Percentiles rank a stretch among this genome's conserved stretches.
phyloP scores from a whole-genome alignment of 1,140 invertebrate genomes.

The Gerris buenoi region DNA sequence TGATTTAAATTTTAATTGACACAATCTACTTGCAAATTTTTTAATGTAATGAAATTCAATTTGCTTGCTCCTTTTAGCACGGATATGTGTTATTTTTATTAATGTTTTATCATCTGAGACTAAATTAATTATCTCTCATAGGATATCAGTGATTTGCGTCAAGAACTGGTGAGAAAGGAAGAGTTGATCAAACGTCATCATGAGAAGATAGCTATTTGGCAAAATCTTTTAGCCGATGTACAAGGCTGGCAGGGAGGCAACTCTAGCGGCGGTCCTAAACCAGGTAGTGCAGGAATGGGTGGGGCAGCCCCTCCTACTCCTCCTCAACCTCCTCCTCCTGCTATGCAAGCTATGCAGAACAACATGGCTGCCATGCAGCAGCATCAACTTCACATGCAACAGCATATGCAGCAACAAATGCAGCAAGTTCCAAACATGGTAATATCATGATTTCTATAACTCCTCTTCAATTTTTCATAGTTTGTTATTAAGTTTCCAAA shows the following conservation, averaged over 20 bases:
- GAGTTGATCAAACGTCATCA: slow-evolving; percentile 74
- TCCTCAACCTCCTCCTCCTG: not conserved
- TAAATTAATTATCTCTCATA: too few species aligned
- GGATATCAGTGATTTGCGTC: slow-evolving; percentile 69
- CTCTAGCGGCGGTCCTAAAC: slow-evolving; percentile 7
- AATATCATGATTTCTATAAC: slow-evolving; percentile 14
- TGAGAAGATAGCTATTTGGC: slow-evolving; percentile 80
- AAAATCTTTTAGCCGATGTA: slow-evolving; percentile 62
- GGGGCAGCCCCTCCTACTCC: slow-evolving; percentile 4
- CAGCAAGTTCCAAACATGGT: slow-evolving; percentile 27
- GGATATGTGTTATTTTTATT: too few species aligned
- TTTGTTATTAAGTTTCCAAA: too few species aligned
- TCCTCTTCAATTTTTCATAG: too few species aligned
- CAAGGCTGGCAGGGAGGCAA: slow-evolving; percentile 29
- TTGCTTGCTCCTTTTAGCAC: too few species aligned
- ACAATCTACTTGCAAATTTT: too few species aligned
- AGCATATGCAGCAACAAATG: slow-evolving; percentile 24
- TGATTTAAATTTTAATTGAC: too few species aligned
- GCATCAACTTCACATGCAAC: slow-evolving; percentile 19
- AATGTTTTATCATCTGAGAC: too few species aligned
- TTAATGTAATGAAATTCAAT: too few species aligned
- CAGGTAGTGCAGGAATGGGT: slow-evolving; percentile 14
- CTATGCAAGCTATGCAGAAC: slow-evolving; percentile 5
- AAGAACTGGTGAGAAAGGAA: slow-evolving; percentile 72
- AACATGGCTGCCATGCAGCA: slow-evolving; percentile 17